These are phyloP conservation scores for Erebia ligea DNA, from an alignment of 2,888 invertebrate genomes.

Conservation along the genomic window DNA sequence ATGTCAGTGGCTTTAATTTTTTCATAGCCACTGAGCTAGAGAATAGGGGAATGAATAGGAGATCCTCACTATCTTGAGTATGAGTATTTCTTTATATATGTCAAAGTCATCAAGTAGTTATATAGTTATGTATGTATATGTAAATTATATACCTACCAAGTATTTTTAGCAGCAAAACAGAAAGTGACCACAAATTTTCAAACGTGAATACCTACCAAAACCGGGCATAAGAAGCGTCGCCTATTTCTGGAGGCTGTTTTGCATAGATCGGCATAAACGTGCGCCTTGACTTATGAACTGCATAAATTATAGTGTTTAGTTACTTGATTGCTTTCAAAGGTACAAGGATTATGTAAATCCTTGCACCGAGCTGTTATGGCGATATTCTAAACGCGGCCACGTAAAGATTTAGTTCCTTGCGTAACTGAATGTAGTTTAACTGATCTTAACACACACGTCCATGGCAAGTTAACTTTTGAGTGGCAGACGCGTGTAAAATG, in stretches of 20 bases:
- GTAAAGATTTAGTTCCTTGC: slow-evolving; percentile 51
- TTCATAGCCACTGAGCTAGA: no score
- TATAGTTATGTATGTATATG: no score
- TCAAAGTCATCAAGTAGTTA: no score
- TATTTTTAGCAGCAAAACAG: no score
- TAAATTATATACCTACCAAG: no score
- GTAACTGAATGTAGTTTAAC: slow-evolving; percentile 42
- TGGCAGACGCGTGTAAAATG: slow-evolving; percentile 46
- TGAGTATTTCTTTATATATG: no score
- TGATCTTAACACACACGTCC: slow-evolving; percentile 30
- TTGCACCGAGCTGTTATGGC: slow-evolving; percentile 46
- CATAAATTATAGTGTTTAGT: slow-evolving; percentile 11
- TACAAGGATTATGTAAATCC: slow-evolving; percentile 42
- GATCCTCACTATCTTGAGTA: no score
- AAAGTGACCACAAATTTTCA: no score
- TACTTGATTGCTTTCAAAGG: slow-evolving; percentile 8
- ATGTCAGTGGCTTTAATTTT: no score
- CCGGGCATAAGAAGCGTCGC: no score
- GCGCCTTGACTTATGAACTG: slow-evolving; percentile 13
- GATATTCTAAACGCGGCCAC: slow-evolving; percentile 37
- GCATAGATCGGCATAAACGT: neutral
- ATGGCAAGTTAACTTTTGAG: slow-evolving; percentile 32
- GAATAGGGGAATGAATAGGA: no score
- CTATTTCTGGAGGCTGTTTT: neutral
- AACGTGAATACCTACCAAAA: no score